Evolutionary conservation across 2,113 vertebrate genomes (phyloP), one percentile per base, ranked within the genome.

Genomic region (Centropus unirufus): DNA sequence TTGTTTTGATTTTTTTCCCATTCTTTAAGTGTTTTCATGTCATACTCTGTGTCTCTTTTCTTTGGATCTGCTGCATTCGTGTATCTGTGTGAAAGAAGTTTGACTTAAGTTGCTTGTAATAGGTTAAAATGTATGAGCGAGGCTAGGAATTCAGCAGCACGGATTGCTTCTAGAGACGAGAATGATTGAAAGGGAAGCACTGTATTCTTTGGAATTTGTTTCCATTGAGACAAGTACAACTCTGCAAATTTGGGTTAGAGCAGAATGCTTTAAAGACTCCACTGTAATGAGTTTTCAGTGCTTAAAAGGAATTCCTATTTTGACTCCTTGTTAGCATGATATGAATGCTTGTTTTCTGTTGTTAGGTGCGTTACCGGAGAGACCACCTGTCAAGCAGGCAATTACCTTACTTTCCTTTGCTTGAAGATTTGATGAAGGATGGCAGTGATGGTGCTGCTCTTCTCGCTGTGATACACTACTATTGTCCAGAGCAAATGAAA

Each of bases 321-420:
- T 29, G 6, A 19, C 20, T 20, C 29, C 34, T n/a, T n/a, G 4
- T 42, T 40, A 40, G 61, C 85, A 40, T 49, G 14, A 6, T 40
- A 5, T 90, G 72, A 91, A 3, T 11, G 4, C 52, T 34, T 86
- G 20, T 80, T 80, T 83, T 81, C 20, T 72, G 44, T 64, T 9
- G n/a, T 23, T 66, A 99, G 99, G 99, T 99, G 51, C 99, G 99
- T 66, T 99, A 99, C 85, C 98, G 99, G 51, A 98, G 99, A 93
- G 99, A 99, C 90, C 99, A 99, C 80, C 98, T 98, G 49, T 98
- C 99, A 2, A 97, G 98, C 36, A 97, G 98, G 83, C 98, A 98
- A 36, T 92, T 98, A 6, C 99, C 99, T 39, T 98, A 98, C 94
- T 99, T 99, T 79, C 98, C 99, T 29, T 39, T 99, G 95, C 88